Conservation (phyloP, 2,113 vertebrate genomes). For the Amphiprion ocellaris region DNA sequence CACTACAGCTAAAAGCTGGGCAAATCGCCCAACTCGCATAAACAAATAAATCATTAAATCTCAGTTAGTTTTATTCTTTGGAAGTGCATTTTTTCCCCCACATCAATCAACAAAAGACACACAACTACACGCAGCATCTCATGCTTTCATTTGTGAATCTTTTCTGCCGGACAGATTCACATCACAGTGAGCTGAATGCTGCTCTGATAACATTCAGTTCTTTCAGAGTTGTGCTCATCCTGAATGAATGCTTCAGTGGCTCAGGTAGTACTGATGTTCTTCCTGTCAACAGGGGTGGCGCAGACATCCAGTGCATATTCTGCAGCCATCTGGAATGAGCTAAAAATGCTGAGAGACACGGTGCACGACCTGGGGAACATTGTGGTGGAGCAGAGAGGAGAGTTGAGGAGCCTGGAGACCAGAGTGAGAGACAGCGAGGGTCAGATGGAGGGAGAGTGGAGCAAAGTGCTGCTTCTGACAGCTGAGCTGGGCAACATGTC, state of each 20-base stretch:
- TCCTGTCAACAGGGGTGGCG: not conserved
- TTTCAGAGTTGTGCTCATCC: not conserved
- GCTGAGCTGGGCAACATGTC: not conserved
- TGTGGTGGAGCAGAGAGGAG: constrained; percentile 9
- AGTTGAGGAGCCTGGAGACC: constrained; percentile 8
- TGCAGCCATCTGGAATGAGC: constrained; percentile 4
- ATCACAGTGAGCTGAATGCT: not conserved
- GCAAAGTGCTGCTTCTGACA: constrained; percentile 14
- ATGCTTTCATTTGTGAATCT: not conserved
- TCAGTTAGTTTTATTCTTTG: no score
- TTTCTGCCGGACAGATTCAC: constrained; percentile 11
- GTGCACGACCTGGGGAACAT: not conserved
- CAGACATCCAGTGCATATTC: not conserved
- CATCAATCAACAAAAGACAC: not conserved
- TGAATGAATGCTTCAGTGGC: not conserved
- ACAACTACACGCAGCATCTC: not conserved
- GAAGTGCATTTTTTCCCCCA: no score
- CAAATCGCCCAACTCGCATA: no score
- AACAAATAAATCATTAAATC: no score
- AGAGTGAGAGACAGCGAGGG: constrained; percentile 2
- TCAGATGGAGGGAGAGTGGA: not conserved
- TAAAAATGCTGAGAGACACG: constrained; percentile 9
- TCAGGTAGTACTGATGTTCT: constrained; percentile 7
- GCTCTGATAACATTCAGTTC: not conserved
- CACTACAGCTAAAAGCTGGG: no score